Conservation (phyloP, 2,113 vertebrate species). For the Gobio gobio region DNA sequence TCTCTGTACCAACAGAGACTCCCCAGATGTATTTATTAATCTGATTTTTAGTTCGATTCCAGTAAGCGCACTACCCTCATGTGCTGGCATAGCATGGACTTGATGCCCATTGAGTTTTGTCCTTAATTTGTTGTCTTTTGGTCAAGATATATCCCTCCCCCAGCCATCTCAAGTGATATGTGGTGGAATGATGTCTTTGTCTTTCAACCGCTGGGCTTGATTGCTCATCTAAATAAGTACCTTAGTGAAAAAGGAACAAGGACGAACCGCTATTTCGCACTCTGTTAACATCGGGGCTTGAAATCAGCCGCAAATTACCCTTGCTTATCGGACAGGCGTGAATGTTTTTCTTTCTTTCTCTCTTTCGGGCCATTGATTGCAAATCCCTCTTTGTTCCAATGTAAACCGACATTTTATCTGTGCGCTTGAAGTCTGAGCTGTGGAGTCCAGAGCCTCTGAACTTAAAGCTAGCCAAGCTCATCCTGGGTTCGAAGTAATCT, state of each 20-base stretch:
- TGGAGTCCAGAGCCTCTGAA: neutral
- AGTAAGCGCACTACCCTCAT: neutral
- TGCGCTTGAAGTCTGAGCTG: constrained; percentile 34
- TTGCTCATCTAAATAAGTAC: constrained; percentile 45
- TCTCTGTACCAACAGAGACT: constrained; percentile 17
- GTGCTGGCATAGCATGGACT: constrained; percentile 43
- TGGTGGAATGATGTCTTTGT: constrained; percentile 43
- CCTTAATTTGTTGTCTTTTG: constrained; percentile 26
- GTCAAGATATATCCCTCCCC: neutral
- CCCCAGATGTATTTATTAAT: constrained; percentile 31
- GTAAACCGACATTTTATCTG: constrained; percentile 50
- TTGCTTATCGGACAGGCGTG: constrained; percentile 51
- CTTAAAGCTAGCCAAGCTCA: constrained; percentile 1
- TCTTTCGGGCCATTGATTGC: constrained; percentile 39
- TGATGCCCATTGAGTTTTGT: constrained; percentile 57
- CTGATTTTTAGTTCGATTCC: constrained; percentile 15
- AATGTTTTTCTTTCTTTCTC: constrained; percentile 59
- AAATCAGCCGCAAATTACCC: constrained; percentile 59
- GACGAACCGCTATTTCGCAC: constrained; percentile 18
- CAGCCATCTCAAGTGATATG: constrained; percentile 37
- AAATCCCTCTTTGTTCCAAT: constrained; percentile 52
- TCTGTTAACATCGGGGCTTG: constrained; percentile 50
- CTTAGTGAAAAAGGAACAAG: constrained; percentile 27
- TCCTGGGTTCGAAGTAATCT: constrained; percentile 13
- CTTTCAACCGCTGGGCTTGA: constrained; percentile 47